A percentile compares a stretch with the other conserved stretches of the same genome.
Evolutionary conservation across 2,797 vertebrate genomes (phyloP).

Genomic region (Clarias fuscus): DNA sequence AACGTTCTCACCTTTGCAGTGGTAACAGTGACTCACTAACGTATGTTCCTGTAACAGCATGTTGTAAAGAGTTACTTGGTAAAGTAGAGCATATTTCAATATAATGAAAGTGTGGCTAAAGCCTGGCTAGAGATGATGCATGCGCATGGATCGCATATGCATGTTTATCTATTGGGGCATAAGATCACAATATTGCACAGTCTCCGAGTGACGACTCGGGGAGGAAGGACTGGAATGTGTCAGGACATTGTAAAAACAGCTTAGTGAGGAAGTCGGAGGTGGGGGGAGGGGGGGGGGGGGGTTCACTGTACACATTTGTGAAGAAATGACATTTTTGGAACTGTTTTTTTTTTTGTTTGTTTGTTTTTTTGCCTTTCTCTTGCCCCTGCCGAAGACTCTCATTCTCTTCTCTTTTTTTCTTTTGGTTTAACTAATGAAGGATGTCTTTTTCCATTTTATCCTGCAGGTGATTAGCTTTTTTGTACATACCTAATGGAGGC

Average conservation of each 20-base stretch:
- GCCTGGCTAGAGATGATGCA: neutral
- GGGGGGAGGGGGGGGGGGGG: slow-evolving; percentile 60
- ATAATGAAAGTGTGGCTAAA: neutral
- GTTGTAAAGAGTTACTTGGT: neutral
- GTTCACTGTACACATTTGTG: slow-evolving; percentile 58
- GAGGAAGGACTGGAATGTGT: slow-evolving; percentile 63
- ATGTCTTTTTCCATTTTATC: slow-evolving; percentile 64
- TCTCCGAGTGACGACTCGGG: slow-evolving; percentile 42
- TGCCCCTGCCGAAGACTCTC: slow-evolving; percentile 6
- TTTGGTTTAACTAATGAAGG: slow-evolving; percentile 33
- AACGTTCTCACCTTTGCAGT: neutral
- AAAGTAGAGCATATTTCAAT: neutral
- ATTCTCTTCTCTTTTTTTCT: slow-evolving; percentile 34
- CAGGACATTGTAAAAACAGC: slow-evolving; percentile 67
- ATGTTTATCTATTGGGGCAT: slow-evolving; percentile 13
- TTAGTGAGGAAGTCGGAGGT: slow-evolving; percentile 60
- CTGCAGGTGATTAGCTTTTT: slow-evolving; percentile 68
- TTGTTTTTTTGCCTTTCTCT: slow-evolving; percentile 28
- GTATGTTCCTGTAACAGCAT: neutral
- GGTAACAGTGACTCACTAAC: neutral
- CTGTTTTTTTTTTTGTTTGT: slow-evolving; percentile 14
- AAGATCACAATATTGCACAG: slow-evolving; percentile 16
- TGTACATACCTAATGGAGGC: slow-evolving; percentile 65
- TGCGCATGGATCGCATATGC: neutral
- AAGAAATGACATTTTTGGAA: slow-evolving; percentile 56